Conservation (phyloP, 2,888 invertebrate species). For the Parasteatoda lunata region DNA sequence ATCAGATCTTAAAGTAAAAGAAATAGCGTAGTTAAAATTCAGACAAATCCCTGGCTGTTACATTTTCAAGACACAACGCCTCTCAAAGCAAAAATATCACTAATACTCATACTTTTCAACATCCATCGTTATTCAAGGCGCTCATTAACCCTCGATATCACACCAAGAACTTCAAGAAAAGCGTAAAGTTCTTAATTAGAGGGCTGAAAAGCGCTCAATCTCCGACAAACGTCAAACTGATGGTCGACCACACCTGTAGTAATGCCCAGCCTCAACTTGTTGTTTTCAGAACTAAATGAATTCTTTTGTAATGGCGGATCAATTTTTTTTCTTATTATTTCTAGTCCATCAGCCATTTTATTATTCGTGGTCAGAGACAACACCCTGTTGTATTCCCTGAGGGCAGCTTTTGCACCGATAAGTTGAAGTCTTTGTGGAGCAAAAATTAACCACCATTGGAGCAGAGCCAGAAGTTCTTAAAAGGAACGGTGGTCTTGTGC, state of each 20-base stretch:
- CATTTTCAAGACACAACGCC: not conserved
- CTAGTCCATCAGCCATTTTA: slow-evolving; percentile 40
- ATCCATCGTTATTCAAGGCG: not conserved
- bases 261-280: slow-evolving; percentile 55
- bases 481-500: slow-evolving; percentile 12
- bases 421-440: slow-evolving; percentile 21
- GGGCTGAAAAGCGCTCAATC: slow-evolving; percentile 39
- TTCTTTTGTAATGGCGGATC: slow-evolving; percentile 53
- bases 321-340: slow-evolving; percentile 20
- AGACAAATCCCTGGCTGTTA: not conserved
- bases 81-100: not conserved
- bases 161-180: slow-evolving; percentile 43
- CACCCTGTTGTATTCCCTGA: slow-evolving; percentile 66
- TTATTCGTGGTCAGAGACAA: slow-evolving; percentile 47
- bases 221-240: slow-evolving; percentile 18
- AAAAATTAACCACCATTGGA: slow-evolving; percentile 52
- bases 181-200: slow-evolving; percentile 56
- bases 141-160: slow-evolving; percentile 44
- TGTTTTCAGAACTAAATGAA: slow-evolving; percentile 55
- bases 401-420: slow-evolving; percentile 44
- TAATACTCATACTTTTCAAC: not conserved
- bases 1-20: not conserved
- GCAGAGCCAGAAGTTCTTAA: slow-evolving; percentile 20
- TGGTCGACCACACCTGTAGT: slow-evolving; percentile 61
- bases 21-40: not conserved